A percentile compares a stretch with the other conserved stretches of the same genome.
phyloP scores from a whole-genome alignment of 2,888 invertebrate genomes.

The Palloptera scutellata region DNA sequence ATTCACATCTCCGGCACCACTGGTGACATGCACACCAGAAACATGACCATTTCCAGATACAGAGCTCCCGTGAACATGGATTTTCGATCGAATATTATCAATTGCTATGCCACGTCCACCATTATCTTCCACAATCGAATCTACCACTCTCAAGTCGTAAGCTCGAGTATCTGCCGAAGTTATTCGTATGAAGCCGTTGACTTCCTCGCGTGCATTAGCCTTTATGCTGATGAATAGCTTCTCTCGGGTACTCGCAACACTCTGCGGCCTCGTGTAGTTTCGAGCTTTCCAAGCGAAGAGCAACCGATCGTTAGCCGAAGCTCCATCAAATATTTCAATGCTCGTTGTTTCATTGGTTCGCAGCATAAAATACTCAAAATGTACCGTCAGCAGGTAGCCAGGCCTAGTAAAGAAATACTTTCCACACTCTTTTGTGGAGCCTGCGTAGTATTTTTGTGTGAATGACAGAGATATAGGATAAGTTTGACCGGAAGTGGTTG shows the following conservation, averaged over 20 bases:
- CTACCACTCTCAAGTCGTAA: conserved; percentile 87
- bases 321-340: conserved; percentile 82
- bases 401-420: conserved; percentile 81
- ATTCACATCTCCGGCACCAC: conserved; percentile 93
- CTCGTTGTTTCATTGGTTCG: conserved; percentile 78
- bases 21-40: conserved; percentile 88
- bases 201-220: conserved; percentile 76
- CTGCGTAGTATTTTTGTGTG: conserved; percentile 79
- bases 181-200: conserved; percentile 80
- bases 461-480: conserved; percentile 86
- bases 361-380: conserved; percentile 82
- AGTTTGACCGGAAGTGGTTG: conserved; percentile 83
- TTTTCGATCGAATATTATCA: conserved; percentile 87
- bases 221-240: conserved; percentile 82
- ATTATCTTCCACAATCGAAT: conserved; percentile 86
- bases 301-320: conserved; percentile 74
- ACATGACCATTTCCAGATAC: conserved; percentile 88
- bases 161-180: conserved; percentile 80
- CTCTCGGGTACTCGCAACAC: conserved; percentile 82
- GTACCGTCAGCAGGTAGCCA: conserved; percentile 84
- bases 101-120: conserved; percentile 94
- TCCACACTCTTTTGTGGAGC: conserved; percentile 75
- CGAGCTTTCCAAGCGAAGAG: conserved; percentile 76
- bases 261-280: conserved; percentile 89
- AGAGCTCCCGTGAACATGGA: conserved; percentile 84